phyloP scores from a whole-genome alignment of 2,113 vertebrate genomes.

The Cyanoramphus novaezelandiae region DNA sequence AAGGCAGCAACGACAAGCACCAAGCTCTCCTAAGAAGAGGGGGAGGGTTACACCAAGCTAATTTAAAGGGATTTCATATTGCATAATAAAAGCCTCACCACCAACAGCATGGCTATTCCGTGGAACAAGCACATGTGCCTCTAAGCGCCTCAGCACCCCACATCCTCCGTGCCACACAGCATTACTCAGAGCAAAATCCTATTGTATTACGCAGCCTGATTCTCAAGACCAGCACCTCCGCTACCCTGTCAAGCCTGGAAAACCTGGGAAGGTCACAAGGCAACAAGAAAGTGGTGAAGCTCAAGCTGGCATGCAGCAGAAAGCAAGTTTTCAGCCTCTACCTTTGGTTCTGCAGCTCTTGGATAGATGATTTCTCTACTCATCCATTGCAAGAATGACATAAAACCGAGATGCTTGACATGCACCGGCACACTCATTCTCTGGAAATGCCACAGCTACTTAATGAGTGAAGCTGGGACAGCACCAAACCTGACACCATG shows the following conservation, averaged over 20 bases:
- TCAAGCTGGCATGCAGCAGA: not conserved
- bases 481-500: slow-evolving; percentile 51
- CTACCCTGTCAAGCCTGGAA: not conserved
- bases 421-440: slow-evolving; percentile 51
- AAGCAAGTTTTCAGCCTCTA: not conserved
- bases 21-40: not conserved
- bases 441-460: slow-evolving; percentile 69
- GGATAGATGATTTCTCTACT: slow-evolving; percentile 50
- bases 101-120: not conserved
- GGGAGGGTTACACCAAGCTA: not conserved
- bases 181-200: not conserved
- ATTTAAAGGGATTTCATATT: slow-evolving; percentile 15
- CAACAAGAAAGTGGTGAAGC: not conserved
- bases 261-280: not conserved
- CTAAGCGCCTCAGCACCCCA: not conserved
- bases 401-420: slow-evolving; percentile 36
- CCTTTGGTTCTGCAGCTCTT: slow-evolving; percentile 1
- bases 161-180: not conserved
- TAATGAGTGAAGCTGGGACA: slow-evolving; percentile 57
- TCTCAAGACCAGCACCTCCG: not conserved
- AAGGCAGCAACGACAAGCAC: not conserved
- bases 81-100: slow-evolving; percentile 20
- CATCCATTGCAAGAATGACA: slow-evolving; percentile 55
- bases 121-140: not conserved
- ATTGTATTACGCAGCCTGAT: not conserved